phyloP scores from a whole-genome alignment of 2,888 invertebrate species.

The Patella ulyssiponensis region DNA sequence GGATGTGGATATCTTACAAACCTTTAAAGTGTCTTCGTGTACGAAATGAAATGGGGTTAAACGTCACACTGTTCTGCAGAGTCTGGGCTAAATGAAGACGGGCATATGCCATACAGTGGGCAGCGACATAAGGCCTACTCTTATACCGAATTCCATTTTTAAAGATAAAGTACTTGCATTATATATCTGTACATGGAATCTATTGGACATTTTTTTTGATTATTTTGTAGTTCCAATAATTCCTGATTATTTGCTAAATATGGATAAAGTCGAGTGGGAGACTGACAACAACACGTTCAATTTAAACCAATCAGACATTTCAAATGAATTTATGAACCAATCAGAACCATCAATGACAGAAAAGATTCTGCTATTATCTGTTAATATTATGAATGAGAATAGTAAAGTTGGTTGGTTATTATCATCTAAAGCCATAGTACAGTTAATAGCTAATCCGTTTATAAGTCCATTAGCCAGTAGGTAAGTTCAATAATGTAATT shows the following conservation, averaged over 20 bases:
- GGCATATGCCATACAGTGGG: no score
- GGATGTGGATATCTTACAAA: no score
- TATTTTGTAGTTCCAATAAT: slow-evolving; percentile 82
- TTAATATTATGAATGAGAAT: slow-evolving; percentile 61
- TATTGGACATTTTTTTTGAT: not conserved
- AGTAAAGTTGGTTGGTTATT: slow-evolving; percentile 71
- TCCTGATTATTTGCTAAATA: slow-evolving; percentile 81
- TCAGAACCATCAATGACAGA: slow-evolving; percentile 19
- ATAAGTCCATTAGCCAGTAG: slow-evolving; percentile 80
- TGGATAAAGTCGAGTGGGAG: slow-evolving; percentile 53
- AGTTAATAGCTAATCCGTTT: slow-evolving; percentile 83
- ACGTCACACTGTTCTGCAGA: no score
- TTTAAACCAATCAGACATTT: slow-evolving; percentile 13
- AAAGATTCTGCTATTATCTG: slow-evolving; percentile 33
- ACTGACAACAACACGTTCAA: not conserved
- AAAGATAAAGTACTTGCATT: not conserved
- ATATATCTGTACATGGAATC: not conserved
- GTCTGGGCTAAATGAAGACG: no score
- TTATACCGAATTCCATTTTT: not conserved
- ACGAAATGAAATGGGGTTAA: no score
- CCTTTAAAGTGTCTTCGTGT: no score
- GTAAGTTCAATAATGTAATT: slow-evolving; percentile 44
- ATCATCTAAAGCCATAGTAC: slow-evolving; percentile 86
- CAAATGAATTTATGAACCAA: slow-evolving; percentile 78
- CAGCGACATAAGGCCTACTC: no score